Evolutionary conservation across 2,888 invertebrate species (phyloP), one percentile per base, ranked within the genome.

Genomic region (Andrena hattorfiana): DNA sequence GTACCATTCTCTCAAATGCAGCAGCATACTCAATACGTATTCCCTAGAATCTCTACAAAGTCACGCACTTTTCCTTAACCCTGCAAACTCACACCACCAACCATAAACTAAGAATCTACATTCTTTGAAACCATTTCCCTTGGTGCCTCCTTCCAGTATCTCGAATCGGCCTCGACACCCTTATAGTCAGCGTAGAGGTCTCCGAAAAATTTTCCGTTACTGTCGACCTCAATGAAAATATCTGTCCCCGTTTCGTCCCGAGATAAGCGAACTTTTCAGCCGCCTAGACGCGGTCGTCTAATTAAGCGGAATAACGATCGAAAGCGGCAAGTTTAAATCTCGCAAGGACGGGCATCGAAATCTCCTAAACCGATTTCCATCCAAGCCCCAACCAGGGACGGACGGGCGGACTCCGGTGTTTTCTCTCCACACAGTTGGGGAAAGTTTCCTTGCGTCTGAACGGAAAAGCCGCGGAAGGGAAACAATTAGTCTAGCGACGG

Each of bases 281-380:
- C 67, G 2, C 2, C 10, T 8, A 6, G 16, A 32, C 16, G 67
- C 71, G 51, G 67, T 54, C 42, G 35, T 48, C 23, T 79, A 81
- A 81, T 81, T 81, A 79, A 74, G 32, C 64, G 68, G 67, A 54
- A 67, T 42, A 66, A 35, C 49, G 28, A 20, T 7, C 51, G 16
- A 51, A 63, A 77, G 62, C 63, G 20, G n/a, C 51, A 63, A 81
- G 81, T 75, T 81, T 75, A 71, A 82, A 68, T 81, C 81, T 54
- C 76, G 30, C 63, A 10, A 49, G 62, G n/a, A 26, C 49, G 32
- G 10, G 30, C 35, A 56, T 63, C 68, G 67, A 74, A 81, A 81
- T 83, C 81, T 56, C 71, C 63, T 81, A 81, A 83, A 83, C 71
- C 82, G 75, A 81, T 83, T 81, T 81, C 30, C 59, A 13, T 23